Evolutionary conservation across 2,888 invertebrate genomes (phyloP).

Genomic region (Zaprionus lineosus): DNA sequence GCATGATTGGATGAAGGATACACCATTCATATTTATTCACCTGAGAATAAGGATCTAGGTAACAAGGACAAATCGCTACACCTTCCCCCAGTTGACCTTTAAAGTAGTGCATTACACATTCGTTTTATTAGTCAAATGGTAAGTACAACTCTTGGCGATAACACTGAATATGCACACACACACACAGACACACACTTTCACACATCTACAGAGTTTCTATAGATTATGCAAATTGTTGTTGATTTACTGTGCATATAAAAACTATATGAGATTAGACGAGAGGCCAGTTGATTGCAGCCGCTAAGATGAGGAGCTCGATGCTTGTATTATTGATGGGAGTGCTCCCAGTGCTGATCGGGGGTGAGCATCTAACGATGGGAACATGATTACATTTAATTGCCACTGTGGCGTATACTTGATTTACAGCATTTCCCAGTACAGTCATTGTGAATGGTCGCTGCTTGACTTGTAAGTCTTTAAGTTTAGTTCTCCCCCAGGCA

Average conservation of each 20-base stretch:
- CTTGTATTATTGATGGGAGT: conserved; percentile 47
- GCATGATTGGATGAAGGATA: too few relatives aligned
- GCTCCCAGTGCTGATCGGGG: conserved; percentile 53
- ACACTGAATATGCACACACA: too few relatives aligned
- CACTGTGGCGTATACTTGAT: conserved; percentile 12
- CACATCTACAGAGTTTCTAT: too few relatives aligned
- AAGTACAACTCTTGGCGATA: conserved; percentile 45
- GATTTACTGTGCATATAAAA: conserved; percentile 49
- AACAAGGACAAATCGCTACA: too few relatives aligned
- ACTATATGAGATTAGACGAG: conserved; percentile 15
- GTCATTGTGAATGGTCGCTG: conserved; percentile 64
- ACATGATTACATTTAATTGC: conserved; percentile 26
- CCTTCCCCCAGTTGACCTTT: too few relatives aligned
- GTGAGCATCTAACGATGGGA: conserved; percentile 29
- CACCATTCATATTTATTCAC: too few relatives aligned
- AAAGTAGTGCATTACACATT: too few relatives aligned
- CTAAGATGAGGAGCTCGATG: conserved; percentile 61
- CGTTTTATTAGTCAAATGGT: too few relatives aligned
- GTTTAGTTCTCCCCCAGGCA: too few relatives aligned
- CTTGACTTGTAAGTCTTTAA: conserved; percentile 65
- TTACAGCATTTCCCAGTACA: conserved; percentile 54
- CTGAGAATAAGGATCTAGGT: too few relatives aligned
- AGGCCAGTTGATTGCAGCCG: conserved; percentile 22
- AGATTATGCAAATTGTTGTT: conserved; percentile 54
- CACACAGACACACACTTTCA: too few relatives aligned